phyloP scores from a whole-genome alignment of 2,113 vertebrate species.

The Nesogale talazaci region DNA sequence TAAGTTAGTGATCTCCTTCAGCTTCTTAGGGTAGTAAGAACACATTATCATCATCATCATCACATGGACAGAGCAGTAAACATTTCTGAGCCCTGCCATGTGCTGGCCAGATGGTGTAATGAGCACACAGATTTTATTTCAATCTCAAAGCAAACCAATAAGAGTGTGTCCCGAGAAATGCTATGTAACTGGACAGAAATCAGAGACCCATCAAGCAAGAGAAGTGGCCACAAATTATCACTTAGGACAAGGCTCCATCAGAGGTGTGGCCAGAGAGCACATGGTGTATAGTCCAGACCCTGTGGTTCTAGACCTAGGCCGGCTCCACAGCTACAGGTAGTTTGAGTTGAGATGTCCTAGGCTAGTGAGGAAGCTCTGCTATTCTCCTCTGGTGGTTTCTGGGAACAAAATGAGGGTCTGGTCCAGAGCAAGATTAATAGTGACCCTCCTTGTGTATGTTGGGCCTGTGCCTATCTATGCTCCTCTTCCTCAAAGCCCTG shows the following conservation, averaged over 20 bases:
- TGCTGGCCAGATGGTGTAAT: neutral
- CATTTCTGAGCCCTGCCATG: neutral
- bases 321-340: neutral
- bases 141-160: neutral
- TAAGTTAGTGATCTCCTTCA: neutral
- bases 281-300: too few species aligned
- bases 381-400: neutral
- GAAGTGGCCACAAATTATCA: neutral
- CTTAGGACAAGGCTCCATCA: too few species aligned
- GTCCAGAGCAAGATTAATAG: too few species aligned
- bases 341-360: neutral
- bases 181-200: neutral
- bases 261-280: too few species aligned
- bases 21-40: neutral
- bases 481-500: neutral
- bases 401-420: neutral
- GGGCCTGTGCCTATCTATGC: neutral
- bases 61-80: neutral
- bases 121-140: neutral
- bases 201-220: neutral
- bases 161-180: fast-evolving
- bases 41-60: too few species aligned
- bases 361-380: too few species aligned
- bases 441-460: neutral
- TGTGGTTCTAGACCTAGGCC: too few species aligned